Base-by-base conservation (phyloP, 2,797 vertebrate species). In the Parauchenoglanis punctatus region DNA sequence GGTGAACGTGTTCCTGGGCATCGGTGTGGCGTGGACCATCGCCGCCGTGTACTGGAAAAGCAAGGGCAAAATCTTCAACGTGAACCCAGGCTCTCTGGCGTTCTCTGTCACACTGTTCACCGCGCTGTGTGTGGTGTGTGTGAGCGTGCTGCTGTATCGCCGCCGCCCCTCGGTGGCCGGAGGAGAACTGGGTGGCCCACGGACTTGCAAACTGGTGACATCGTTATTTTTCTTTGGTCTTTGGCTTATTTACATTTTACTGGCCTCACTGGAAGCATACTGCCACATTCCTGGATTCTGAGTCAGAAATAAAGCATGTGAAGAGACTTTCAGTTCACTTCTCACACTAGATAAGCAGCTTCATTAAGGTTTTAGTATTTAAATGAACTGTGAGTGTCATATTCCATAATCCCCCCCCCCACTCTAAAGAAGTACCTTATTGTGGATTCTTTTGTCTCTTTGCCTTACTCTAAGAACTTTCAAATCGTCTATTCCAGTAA, bases 1-100 rank as follows among this genome's bases (percentile, higher is more conserved):
- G 0, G 97, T 97, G 78, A 97, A 97, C 77, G 96, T 97, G 58
- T 97, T 97, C 93, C 92, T 97, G 86, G 97, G 97, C 81, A 96
- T 97, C 4, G 97, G 97, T 0, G 96, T 97, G 90, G 97, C 97
- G 0, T 97, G 97, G 97, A 96, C 96, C 94, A 97, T 97, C 25
- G 96, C 97, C 0, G 95, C 97, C 1, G 80, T 97, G 0, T 96
- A 93, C 89, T 97, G 97, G 96, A 94, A 94, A 56, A 92, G 93
- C 87, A 93, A 95, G 87, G 96, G 96, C 70, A 75, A 94, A 91
- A 0, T 72, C 0, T 97, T 97, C 89, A 58, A 0, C 0, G 97
- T 97, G 87, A 90, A 95, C 75, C 96, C 97, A 0, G 97, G 97
- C 18, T 96, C 93, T 72, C 92, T 97, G 94, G 97, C 97, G 76